phyloP scores from a whole-genome alignment of 2,113 vertebrate species.

The Burhinus oedicnemus region DNA sequence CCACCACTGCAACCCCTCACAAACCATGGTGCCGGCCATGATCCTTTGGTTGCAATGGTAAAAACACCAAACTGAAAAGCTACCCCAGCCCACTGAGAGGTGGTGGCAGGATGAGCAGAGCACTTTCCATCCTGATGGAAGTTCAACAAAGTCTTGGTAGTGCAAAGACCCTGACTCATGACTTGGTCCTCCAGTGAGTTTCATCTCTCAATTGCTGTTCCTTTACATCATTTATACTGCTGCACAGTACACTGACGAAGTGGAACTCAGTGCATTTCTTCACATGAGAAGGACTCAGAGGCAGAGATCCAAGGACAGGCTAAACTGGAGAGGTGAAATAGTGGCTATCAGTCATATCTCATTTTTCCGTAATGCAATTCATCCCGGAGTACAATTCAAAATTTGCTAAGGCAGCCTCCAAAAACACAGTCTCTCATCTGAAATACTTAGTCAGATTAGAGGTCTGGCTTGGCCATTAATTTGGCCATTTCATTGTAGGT shows the following conservation, averaged over 20 bases:
- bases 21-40: background rate
- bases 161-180: background rate
- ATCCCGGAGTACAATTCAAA: background rate
- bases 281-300: background rate
- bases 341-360: background rate
- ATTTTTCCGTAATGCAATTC: background rate
- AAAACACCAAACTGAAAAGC: background rate
- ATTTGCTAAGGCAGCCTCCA: background rate
- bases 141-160: background rate
- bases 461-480: conserved; percentile 13
- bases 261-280: background rate
- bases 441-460: background rate
- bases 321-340: background rate
- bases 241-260: background rate
- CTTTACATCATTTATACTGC: background rate
- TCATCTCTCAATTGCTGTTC: background rate
- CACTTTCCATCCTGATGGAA: background rate
- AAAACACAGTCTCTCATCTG: background rate
- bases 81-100: background rate
- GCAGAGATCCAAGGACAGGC: background rate
- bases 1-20: background rate
- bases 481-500: background rate
- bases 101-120: background rate
- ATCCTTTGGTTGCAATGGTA: background rate
- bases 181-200: background rate